A percentile compares a stretch with the other conserved stretches of the same genome.
Evolutionary conservation across 2,113 vertebrate species (phyloP).

Genomic region (Chaetorhynchus papuensis): DNA sequence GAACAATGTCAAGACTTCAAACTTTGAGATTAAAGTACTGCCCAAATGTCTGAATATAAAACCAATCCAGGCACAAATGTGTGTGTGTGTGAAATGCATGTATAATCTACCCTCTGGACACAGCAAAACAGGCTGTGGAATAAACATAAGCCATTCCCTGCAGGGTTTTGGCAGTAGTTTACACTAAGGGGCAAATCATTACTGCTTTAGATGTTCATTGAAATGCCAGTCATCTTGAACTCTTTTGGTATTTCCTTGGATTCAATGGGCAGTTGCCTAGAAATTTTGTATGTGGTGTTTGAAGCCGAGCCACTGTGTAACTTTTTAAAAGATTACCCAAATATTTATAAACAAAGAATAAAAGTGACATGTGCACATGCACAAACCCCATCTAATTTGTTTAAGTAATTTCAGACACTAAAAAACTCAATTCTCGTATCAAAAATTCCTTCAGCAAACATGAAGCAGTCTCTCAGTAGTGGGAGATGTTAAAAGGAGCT

Average conservation of each 20-base stretch:
- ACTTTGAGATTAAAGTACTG: neutral
- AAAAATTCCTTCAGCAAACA: neutral
- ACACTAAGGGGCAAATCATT: neutral
- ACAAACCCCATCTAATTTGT: neutral
- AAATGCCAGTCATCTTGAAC: neutral
- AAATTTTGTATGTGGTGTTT: neutral
- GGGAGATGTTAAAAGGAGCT: neutral
- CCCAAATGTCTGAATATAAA: neutral
- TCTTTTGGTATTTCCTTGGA: neutral
- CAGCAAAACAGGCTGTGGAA: neutral
- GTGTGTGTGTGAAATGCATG: neutral
- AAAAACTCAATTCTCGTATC: neutral
- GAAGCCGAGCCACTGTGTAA: neutral
- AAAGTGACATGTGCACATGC: neutral
- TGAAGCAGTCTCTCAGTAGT: neutral
- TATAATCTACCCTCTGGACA: neutral
- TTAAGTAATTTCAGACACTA: neutral
- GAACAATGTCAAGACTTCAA: neutral
- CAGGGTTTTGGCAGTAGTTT: neutral
- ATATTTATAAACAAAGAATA: neutral
- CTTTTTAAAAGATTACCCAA: neutral
- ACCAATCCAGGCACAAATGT: rapidly evolving
- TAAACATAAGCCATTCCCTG: neutral
- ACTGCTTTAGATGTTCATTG: neutral
- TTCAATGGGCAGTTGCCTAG: neutral